These are phyloP conservation scores for Corythaixoides concolor DNA, from an alignment of 2,113 vertebrate species.

Conservation along the genomic window DNA sequence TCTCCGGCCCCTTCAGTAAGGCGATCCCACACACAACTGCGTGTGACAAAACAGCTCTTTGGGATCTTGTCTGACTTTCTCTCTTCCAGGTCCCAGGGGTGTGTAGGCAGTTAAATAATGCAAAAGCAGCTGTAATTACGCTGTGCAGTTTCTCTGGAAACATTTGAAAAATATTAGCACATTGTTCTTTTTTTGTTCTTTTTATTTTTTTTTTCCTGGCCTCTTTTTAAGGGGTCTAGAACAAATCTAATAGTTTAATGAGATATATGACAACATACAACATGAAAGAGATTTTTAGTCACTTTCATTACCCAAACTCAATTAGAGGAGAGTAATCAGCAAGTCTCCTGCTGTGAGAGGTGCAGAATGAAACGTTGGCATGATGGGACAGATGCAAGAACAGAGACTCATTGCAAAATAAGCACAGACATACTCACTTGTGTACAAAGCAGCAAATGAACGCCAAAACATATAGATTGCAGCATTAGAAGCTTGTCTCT, in stretches of 20 bases:
- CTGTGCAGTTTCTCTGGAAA: slow-evolving; percentile 21
- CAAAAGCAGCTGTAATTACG: slow-evolving; percentile 3
- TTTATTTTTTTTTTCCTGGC: too few species aligned
- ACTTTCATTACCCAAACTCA: slow-evolving; percentile 11
- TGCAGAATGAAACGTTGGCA: neutral
- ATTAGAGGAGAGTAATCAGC: slow-evolving; percentile 12
- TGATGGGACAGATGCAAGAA: neutral
- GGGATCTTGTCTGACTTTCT: neutral
- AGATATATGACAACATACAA: neutral
- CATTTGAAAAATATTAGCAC: slow-evolving; percentile 8
- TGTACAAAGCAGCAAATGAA: neutral
- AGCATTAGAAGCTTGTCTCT: neutral
- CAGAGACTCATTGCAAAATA: neutral
- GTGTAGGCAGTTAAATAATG: slow-evolving; percentile 49
- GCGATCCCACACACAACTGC: neutral
- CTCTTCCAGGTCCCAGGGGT: neutral
- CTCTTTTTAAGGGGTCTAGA: neutral
- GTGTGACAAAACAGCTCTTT: neutral
- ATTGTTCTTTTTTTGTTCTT: neutral
- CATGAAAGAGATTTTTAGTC: neutral
- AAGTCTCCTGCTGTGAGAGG: neutral
- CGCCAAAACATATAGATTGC: neutral
- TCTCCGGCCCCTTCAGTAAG: neutral
- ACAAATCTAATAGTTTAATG: slow-evolving; percentile 12
- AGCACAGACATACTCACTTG: neutral